phyloP scores from a whole-genome alignment of 2,113 vertebrate genomes.

The Taxidea taxus region DNA sequence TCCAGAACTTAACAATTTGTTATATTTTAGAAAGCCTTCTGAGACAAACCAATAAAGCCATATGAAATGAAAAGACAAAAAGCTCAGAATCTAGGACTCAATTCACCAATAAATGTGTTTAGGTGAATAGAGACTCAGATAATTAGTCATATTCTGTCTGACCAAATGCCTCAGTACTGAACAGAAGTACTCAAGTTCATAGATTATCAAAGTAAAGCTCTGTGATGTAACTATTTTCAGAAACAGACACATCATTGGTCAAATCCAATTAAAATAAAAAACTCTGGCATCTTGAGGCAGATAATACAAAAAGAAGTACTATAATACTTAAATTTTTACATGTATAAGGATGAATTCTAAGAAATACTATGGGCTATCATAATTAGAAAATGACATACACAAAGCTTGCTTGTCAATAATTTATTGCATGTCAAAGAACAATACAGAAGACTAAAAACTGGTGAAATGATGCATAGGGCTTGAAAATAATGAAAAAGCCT shows the following conservation, averaged over 20 bases:
- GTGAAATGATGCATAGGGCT: neutral
- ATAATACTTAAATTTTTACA: neutral
- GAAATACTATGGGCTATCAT: neutral
- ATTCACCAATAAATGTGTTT: conserved; percentile 24
- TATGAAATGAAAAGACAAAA: neutral
- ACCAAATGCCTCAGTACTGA: conserved; percentile 5
- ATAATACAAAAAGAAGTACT: conserved; percentile 25
- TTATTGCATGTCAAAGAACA: conserved; percentile 32
- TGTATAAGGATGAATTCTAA: conserved; percentile 18
- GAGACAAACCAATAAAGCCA: conserved; percentile 50
- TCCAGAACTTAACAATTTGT: conserved; percentile 40
- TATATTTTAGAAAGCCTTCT: conserved; percentile 41
- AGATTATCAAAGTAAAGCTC: conserved; percentile 33
- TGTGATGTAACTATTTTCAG: conserved; percentile 42
- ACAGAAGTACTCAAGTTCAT: neutral
- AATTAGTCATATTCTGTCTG: conserved; percentile 4
- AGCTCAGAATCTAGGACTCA: neutral
- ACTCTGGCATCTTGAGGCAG: neutral
- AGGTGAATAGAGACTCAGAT: neutral
- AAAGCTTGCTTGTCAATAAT: conserved; percentile 11
- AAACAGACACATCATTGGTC: conserved; percentile 8
- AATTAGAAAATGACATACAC: conserved; percentile 11
- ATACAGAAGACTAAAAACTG: conserved; percentile 22
- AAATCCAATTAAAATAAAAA: conserved; percentile 21
- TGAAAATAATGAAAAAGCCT: conserved; percentile 30